Conservation (phyloP, 2,113 vertebrate species). For the Poeciliopsis turrubarensis region DNA sequence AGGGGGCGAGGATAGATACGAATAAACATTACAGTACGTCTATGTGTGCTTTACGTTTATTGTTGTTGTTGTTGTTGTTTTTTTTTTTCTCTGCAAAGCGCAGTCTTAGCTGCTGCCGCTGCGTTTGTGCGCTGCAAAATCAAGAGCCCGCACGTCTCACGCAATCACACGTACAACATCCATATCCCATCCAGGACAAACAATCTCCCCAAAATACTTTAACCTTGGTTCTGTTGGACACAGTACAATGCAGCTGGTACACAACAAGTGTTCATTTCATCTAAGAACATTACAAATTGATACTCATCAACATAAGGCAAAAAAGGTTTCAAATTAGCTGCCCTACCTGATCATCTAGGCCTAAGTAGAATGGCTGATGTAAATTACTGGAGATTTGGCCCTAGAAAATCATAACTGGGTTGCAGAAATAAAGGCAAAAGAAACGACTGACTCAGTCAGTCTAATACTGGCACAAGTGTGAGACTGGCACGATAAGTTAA, state of each 20-base stretch:
- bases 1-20: constrained; percentile 25
- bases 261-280: constrained; percentile 38
- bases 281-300: constrained; percentile 33
- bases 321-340: constrained; percentile 71
- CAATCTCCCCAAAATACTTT: constrained; percentile 4
- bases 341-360: constrained; percentile 71
- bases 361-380: constrained; percentile 54
- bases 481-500: constrained; percentile 63
- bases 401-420: constrained; percentile 69
- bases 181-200: constrained; percentile 45
- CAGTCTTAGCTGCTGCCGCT: constrained; percentile 56
- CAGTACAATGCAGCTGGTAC: constrained; percentile 49
- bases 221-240: constrained; percentile 60
- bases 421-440: constrained; percentile 70
- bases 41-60: constrained; percentile 63
- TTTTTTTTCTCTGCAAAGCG: constrained; percentile 38
- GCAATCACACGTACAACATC: constrained; percentile 26
- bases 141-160: constrained; percentile 42
- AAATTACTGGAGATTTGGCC: constrained; percentile 48
- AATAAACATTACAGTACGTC: constrained; percentile 70
- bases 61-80: too few species aligned
- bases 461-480: constrained; percentile 74
- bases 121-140: constrained; percentile 64
- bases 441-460: constrained; percentile 44
- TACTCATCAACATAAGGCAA: constrained; percentile 70